Conservation (phyloP, 2,113 vertebrate species). For the Halichoerus grypus region DNA sequence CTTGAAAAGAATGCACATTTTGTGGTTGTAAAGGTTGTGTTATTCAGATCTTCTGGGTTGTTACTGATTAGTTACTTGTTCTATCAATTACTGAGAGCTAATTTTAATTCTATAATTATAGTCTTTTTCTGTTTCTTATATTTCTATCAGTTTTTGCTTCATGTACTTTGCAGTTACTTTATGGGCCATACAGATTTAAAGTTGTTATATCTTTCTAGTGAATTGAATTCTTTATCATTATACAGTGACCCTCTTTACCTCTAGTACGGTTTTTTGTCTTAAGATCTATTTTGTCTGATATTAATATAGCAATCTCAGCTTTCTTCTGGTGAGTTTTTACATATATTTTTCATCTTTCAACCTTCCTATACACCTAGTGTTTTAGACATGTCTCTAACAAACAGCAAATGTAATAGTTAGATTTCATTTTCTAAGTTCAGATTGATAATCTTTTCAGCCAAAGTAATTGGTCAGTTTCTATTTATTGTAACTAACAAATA, state of each 20-base stretch:
- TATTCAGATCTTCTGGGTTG: neutral
- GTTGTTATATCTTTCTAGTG: neutral
- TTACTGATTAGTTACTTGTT: neutral
- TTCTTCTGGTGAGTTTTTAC: neutral
- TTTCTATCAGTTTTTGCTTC: neutral
- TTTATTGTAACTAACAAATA: neutral
- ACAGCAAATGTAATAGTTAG: neutral
- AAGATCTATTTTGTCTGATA: neutral
- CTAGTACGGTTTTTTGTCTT: neutral
- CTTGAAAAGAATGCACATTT: neutral
- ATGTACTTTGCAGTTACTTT: neutral
- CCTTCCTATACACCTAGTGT: neutral
- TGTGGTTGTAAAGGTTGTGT: neutral
- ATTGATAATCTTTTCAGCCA: neutral
- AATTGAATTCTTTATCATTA: neutral
- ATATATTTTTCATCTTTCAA: neutral
- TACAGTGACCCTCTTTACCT: neutral
- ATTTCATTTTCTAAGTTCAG: neutral
- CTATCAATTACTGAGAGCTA: neutral
- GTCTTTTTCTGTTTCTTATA: neutral
- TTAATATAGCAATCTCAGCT: neutral
- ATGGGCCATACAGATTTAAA: neutral
- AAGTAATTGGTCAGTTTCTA: neutral
- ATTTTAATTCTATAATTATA: neutral
- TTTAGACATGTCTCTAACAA: neutral